Conservation (phyloP, 2,888 invertebrate genomes). For the Ormia ochracea region DNA sequence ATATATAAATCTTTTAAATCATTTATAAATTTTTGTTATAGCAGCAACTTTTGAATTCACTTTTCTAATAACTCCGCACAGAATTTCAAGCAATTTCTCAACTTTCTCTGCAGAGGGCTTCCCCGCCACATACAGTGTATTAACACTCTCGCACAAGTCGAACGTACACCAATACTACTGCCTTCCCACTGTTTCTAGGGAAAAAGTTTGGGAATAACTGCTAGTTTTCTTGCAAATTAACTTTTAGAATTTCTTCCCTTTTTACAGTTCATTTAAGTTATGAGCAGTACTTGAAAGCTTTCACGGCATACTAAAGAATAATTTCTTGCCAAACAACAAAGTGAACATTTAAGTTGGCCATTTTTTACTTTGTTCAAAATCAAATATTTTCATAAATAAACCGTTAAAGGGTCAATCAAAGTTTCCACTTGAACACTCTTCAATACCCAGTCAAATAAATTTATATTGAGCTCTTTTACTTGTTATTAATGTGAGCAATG, state of each 20-base stretch:
- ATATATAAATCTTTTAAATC: no score
- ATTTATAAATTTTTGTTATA: no score
- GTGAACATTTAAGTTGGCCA: conserved; percentile 57
- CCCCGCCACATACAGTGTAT: no score
- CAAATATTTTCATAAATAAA: conserved; percentile 60
- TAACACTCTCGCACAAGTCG: no score
- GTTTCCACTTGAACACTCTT: conserved; percentile 58
- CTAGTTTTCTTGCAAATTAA: neutral
- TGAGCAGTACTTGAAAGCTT: conserved; percentile 18
- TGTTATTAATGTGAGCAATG: neutral
- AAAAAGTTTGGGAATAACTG: conserved; percentile 30
- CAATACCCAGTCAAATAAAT: conserved; percentile 18
- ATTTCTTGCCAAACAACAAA: conserved; percentile 32
- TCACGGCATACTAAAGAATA: conserved; percentile 14
- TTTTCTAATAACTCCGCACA: no score
- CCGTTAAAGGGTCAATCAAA: conserved; percentile 58
- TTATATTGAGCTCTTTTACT: conserved; percentile 29
- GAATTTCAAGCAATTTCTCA: no score
- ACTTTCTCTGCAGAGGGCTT: no score
- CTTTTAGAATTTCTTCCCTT: neutral
- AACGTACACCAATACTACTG: no score
- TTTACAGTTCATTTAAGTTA: conserved; percentile 27
- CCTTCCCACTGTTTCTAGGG: no score
- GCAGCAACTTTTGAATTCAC: no score
- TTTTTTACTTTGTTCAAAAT: conserved; percentile 42